Evolutionary conservation across 2,888 invertebrate genomes (phyloP).

Genomic region (Dasypogon diadema): DNA sequence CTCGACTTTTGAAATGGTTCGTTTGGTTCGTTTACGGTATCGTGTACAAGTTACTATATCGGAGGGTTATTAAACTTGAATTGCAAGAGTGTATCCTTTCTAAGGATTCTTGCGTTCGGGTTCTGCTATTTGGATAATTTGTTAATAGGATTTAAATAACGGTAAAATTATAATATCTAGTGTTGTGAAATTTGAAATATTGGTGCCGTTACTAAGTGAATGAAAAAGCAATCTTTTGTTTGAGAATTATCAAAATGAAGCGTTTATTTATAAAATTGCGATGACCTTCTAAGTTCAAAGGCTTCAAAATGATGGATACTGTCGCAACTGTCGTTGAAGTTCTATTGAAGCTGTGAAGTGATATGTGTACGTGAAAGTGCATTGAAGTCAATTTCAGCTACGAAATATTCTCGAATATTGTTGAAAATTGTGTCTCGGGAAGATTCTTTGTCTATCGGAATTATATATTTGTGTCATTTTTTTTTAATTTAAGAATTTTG

Average conservation of each 20-base stretch:
- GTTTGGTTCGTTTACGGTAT: constrained; percentile 37
- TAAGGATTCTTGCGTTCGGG: constrained; percentile 14
- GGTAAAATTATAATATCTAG: neutral
- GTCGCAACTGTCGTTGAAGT: neutral
- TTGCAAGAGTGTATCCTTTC: neutral
- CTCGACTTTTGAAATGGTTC: constrained; percentile 51
- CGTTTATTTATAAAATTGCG: constrained; percentile 10
- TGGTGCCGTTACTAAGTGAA: constrained; percentile 15
- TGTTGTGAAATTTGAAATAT: neutral
- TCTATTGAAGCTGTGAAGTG: neutral
- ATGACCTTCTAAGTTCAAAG: constrained; percentile 24
- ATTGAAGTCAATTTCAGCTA: neutral
- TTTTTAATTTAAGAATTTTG: no score
- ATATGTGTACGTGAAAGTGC: neutral
- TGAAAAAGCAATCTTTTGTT: neutral
- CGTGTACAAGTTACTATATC: constrained; percentile 5
- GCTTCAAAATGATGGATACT: neutral
- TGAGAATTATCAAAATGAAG: constrained; percentile 6
- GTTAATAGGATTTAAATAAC: neutral
- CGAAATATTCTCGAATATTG: no score
- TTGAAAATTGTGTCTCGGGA: no score
- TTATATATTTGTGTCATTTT: no score
- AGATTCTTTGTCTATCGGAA: no score
- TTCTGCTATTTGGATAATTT: no score
- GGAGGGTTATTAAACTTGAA: neutral